These are phyloP conservation scores for Aphidius gifuensis DNA, from an alignment of 1,140 invertebrate genomes.

Conservation along the genomic window DNA sequence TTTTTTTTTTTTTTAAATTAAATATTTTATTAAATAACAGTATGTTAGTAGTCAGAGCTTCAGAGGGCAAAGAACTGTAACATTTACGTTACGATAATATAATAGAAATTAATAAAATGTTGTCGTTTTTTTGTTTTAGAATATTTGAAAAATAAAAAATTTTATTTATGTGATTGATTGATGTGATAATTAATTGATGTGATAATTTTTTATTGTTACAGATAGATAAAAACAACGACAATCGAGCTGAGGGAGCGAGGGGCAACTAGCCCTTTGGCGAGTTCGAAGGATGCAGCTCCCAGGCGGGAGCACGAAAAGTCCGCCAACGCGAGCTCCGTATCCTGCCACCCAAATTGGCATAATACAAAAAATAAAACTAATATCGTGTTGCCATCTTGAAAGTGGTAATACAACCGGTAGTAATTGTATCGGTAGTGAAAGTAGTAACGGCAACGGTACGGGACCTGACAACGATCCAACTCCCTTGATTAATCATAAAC, in stretches of 20 bases:
- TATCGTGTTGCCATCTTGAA: constrained; percentile 17
- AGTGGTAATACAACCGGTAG: constrained; percentile 26
- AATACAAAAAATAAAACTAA: constrained; percentile 40
- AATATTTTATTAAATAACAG: too few species aligned
- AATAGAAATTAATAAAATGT: too few species aligned
- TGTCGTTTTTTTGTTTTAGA: too few species aligned
- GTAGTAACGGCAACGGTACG: constrained; percentile 32
- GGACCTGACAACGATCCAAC: constrained; percentile 40
- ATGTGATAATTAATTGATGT: too few species aligned
- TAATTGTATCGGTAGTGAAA: constrained; percentile 34
- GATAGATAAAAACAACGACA: constrained; percentile 36
- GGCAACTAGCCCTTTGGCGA: constrained; percentile 55
- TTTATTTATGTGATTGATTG: too few species aligned
- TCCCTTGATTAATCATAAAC: constrained; percentile 33
- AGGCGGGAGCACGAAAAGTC: constrained; percentile 54
- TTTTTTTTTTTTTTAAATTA: too few species aligned
- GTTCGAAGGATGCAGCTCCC: constrained; percentile 57
- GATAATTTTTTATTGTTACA: constrained; percentile 30
- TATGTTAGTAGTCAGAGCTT: too few species aligned
- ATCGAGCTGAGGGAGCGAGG: constrained; percentile 53
- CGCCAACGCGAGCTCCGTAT: constrained; percentile 41
- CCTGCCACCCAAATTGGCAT: constrained; percentile 41
- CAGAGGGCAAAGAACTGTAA: too few species aligned
- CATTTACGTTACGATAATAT: too few species aligned
- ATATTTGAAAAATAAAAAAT: too few species aligned